Conservation (phyloP, 2,113 vertebrate species). For the Hipposideros armiger region DNA sequence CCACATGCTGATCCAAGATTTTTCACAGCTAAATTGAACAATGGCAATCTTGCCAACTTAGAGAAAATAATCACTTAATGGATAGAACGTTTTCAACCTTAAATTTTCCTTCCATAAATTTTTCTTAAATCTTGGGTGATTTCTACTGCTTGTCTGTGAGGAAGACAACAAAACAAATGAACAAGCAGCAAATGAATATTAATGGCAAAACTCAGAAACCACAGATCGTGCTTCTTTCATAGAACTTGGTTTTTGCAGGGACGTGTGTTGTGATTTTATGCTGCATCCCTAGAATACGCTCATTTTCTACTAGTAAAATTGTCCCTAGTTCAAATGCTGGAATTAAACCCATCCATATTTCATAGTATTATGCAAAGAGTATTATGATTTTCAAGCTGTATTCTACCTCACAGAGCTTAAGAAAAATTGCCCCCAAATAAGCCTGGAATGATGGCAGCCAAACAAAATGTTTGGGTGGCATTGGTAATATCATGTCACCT, state of each 20-base stretch:
- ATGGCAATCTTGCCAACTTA: constrained; percentile 41
- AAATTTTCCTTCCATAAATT: constrained; percentile 71
- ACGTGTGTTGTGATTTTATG: constrained; percentile 49
- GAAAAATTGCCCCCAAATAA: constrained; percentile 2
- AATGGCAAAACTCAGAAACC: constrained; percentile 65
- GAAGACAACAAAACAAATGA: constrained; percentile 71
- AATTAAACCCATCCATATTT: constrained; percentile 60
- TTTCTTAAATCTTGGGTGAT: constrained; percentile 50
- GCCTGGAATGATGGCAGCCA: constrained; percentile 29
- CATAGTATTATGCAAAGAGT: constrained; percentile 53
- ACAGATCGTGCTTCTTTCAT: background rate
- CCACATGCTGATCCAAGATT: background rate
- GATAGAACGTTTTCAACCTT: constrained; percentile 66
- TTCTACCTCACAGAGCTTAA: constrained; percentile 59
- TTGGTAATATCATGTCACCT: constrained; percentile 72
- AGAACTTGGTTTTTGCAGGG: background rate
- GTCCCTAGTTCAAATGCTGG: constrained; percentile 50
- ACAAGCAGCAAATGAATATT: constrained; percentile 72
- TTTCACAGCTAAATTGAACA: constrained; percentile 50
- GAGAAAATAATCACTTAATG: constrained; percentile 69
- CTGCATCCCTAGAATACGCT: constrained; percentile 46
- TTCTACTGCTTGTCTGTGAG: constrained; percentile 58
- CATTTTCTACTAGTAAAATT: constrained; percentile 63
- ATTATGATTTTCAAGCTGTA: constrained; percentile 58
- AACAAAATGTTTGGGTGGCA: constrained; percentile 62